A percentile compares a stretch with the other conserved stretches of the same genome.
These are phyloP conservation scores for Dendrocopos noguchii DNA, from an alignment of 2,113 vertebrate genomes.

Conservation along the genomic window DNA sequence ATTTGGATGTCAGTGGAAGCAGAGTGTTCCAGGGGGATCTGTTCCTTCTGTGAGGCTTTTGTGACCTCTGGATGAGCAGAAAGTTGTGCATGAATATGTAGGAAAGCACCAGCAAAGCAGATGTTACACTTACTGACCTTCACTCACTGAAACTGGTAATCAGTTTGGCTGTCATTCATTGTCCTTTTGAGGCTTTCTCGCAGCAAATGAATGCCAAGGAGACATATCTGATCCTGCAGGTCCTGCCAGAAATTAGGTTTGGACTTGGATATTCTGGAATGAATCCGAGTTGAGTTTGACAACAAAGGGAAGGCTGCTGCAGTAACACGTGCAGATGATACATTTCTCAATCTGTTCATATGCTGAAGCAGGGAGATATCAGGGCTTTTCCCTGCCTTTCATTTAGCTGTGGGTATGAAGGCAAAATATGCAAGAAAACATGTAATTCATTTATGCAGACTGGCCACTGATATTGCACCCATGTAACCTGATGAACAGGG, in stretches of 20 bases:
- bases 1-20: neutral
- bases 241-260: conserved; percentile 70
- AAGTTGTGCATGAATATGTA: conserved; percentile 49
- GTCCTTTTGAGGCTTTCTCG: conserved; percentile 60
- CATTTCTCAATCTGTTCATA: conserved; percentile 40
- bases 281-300: conserved; percentile 48
- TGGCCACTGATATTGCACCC: neutral
- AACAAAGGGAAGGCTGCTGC: conserved; percentile 57
- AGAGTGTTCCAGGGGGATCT: conserved; percentile 34
- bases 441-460: neutral
- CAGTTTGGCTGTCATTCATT: conserved; percentile 71
- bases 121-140: conserved; percentile 69
- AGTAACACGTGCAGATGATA: conserved; percentile 23
- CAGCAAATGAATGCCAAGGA: conserved; percentile 62
- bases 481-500: neutral
- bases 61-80: conserved; percentile 57
- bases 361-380: neutral
- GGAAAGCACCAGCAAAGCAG: conserved; percentile 58
- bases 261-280: conserved; percentile 55
- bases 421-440: neutral
- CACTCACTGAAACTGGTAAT: conserved; percentile 62
- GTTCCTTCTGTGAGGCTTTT: conserved; percentile 37
- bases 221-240: conserved; percentile 54
- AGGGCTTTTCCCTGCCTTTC: neutral
- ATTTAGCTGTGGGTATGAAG: neutral